Evolutionary conservation across 2,113 vertebrate genomes (phyloP).

Genomic region (Eonycteris spelaea): DNA sequence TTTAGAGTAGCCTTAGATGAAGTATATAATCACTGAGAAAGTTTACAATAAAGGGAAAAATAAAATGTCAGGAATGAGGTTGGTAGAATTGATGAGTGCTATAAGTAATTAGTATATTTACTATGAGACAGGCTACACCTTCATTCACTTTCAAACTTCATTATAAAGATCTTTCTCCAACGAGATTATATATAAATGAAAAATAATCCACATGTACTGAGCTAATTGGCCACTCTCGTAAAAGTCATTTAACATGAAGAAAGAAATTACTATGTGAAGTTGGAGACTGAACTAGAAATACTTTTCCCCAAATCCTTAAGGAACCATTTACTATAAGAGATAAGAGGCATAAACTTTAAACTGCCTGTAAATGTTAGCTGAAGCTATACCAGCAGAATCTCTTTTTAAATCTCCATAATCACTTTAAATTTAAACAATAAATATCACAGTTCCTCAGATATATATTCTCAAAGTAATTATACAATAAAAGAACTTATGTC

Average conservation of each 20-base stretch:
- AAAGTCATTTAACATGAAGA: neutral
- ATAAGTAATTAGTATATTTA: neutral
- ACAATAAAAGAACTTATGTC: neutral
- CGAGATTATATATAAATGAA: neutral
- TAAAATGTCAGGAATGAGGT: neutral
- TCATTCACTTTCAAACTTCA: constrained; percentile 6
- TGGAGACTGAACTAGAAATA: neutral
- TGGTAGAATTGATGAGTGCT: neutral
- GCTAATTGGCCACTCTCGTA: neutral
- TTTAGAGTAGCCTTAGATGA: neutral
- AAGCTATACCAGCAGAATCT: neutral
- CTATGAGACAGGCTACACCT: neutral
- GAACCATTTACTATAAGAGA: neutral
- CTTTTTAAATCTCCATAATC: neutral
- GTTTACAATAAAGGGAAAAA: neutral
- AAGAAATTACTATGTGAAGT: neutral
- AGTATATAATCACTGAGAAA: neutral
- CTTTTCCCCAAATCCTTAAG: constrained; percentile 12
- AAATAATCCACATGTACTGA: constrained; percentile 20
- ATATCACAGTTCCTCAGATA: neutral
- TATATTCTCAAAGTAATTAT: neutral
- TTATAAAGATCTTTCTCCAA: neutral
- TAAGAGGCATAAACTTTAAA: neutral
- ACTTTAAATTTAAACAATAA: neutral
- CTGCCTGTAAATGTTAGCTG: neutral